Conservation (phyloP, 1,140 invertebrate genomes). For the Scylla paramamosain region DNA sequence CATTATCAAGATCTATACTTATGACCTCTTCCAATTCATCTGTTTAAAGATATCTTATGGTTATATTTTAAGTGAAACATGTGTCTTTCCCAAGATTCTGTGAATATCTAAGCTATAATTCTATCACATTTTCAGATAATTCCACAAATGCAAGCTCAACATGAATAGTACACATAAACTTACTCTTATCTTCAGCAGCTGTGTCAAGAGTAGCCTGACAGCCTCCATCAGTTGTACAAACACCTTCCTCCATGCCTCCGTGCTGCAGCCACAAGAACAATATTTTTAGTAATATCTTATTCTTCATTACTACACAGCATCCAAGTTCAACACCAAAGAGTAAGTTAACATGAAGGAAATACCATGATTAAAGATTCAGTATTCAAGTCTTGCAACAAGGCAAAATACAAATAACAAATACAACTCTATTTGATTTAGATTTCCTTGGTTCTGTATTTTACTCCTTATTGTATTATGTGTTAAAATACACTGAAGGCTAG, state of each 20-base stretch:
- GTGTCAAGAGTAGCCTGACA: constrained; percentile 49
- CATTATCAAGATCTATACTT: constrained; percentile 63
- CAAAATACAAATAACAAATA: too few species aligned
- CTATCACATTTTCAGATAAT: too few species aligned
- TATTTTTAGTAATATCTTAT: too few species aligned
- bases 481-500: too few species aligned
- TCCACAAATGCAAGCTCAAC: neutral
- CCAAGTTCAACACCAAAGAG: too few species aligned
- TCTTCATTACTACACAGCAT: too few species aligned
- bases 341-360: too few species aligned
- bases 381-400: too few species aligned
- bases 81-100: neutral
- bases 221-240: constrained; percentile 66
- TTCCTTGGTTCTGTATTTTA: too few species aligned
- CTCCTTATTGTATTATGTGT: too few species aligned
- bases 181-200: constrained; percentile 68
- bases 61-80: neutral
- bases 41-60: neutral
- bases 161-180: neutral
- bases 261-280: neutral
- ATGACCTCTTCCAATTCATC: constrained; percentile 64
- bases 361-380: too few species aligned
- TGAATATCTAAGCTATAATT: neutral
- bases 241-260: constrained; percentile 62
- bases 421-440: too few species aligned